Base-by-base conservation (phyloP, 1,140 invertebrate genomes). In the Drosophila ananassae region DNA sequence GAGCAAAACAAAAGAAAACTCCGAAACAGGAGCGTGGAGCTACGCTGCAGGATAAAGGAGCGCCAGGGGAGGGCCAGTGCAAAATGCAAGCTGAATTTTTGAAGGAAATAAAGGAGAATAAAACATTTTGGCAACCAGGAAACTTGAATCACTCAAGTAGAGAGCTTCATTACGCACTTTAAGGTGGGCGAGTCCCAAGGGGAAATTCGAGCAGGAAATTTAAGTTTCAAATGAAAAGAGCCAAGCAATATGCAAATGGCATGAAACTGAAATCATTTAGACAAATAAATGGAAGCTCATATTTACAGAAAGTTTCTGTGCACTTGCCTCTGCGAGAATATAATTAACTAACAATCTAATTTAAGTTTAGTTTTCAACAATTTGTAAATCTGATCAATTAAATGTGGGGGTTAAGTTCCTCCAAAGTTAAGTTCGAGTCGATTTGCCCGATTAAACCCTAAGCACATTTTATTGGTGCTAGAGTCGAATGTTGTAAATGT, bases 401-500 rank as follows among this genome's bases (percentile, higher is more conserved):
- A 32, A 24, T 30, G 39, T 41, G 24, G 10, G 4, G 7, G 41
- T 9, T 17, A 17, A 17, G 17, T 17, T 17, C 17, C 17, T 17
- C 8, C n/a, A 6, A 13, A 48, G 41, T 9, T 12, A 57, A 39
- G 44, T 32, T 57, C 13, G 34, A 13, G 32, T 69, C 82, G 75
- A 81, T 85, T 87, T 85, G 71, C 44, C 77, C 77, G 74, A 85
- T 87, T 85, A 87, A 84, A 78, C 67, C 85, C 66, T 75, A 78
- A 87, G 59, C 78, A 75, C 78, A 81, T 71, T 75, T 87, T 85
- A 87, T 87, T 75, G 78, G 66, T 46, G 61, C 74, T 55, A 67
- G 59, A 77, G 77, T 73, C 69, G 76, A 87, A 63, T 69, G 63
- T 57, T 73, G 73, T 44, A 55, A 72, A 59, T 67, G 79, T 75